Conservation (phyloP, 1,140 invertebrate species). For the Ostrea denselamellosa region DNA sequence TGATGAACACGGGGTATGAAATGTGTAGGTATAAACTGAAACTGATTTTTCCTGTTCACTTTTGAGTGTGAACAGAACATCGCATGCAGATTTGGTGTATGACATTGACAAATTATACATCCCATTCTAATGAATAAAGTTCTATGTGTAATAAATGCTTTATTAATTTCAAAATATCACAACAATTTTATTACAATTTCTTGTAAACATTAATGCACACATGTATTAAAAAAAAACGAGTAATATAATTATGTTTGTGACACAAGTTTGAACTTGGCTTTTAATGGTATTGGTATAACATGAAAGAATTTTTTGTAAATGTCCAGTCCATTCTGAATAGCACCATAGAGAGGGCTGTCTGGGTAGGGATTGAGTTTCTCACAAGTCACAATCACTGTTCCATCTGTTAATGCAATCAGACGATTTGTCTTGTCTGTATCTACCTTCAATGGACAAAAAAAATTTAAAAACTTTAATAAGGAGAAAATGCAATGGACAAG, state of each 20-base stretch:
- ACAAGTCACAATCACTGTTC: conserved; percentile 63
- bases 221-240: no score
- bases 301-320: conserved; percentile 69
- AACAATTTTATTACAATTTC: no score
- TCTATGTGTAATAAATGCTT: neutral
- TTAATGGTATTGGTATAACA: conserved; percentile 63
- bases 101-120: no score
- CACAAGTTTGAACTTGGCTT: conserved; percentile 70
- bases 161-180: neutral
- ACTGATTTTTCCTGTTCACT: no score
- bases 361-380: conserved; percentile 70
- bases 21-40: no score
- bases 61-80: no score
- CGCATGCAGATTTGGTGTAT: no score
- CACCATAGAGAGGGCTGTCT: conserved; percentile 68
- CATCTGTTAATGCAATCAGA: conserved; percentile 65
- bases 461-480: no score
- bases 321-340: conserved; percentile 62
- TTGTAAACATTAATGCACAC: no score
- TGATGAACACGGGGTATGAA: no score
- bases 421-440: conserved; percentile 59
- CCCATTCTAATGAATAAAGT: neutral
- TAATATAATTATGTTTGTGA: conserved; percentile 58
- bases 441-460: conserved; percentile 58
- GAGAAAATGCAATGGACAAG: no score